These are phyloP conservation scores for Drosophila diplacantha DNA, from an alignment of 2,888 invertebrate genomes.

Conservation along the genomic window DNA sequence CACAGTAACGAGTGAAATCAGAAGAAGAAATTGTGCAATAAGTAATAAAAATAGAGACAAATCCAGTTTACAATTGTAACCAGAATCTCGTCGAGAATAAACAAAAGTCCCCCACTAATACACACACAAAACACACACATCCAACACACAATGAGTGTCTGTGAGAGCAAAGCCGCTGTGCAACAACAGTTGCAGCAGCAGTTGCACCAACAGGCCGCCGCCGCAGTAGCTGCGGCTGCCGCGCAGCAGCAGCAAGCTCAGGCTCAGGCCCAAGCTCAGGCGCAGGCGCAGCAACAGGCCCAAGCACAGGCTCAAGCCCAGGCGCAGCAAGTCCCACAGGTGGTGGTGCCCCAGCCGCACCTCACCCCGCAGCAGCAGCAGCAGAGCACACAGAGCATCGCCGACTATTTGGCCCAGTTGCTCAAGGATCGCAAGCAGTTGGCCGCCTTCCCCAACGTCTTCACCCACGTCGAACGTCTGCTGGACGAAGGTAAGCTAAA, in stretches of 20 bases:
- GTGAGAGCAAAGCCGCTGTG: conserved; percentile 77
- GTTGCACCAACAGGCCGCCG: conserved; percentile 67
- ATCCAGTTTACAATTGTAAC: conserved; percentile 37
- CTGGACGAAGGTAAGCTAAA: conserved; percentile 94
- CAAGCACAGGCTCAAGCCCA: conserved; percentile 49
- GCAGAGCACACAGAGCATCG: conserved; percentile 95
- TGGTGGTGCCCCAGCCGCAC: conserved; percentile 57
- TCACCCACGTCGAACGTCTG: conserved; percentile 98
- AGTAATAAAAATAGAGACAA: conserved; percentile 36
- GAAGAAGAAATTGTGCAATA: conserved; percentile 60
- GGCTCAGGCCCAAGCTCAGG: conserved; percentile 16
- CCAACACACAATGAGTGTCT: conserved; percentile 74
- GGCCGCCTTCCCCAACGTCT: conserved; percentile 99
- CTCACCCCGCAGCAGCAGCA: conserved; percentile 73
- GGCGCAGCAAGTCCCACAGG: conserved; percentile 58
- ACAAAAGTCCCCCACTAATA: conserved; percentile 49
- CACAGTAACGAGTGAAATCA: conserved; percentile 43
- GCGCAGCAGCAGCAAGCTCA: conserved; percentile 55
- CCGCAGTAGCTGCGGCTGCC: conserved; percentile 62
- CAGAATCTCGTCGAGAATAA: conserved; percentile 48
- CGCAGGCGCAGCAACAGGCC: conserved; percentile 44
- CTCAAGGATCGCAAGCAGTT: conserved; percentile 99
- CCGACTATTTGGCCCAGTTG: conserved; percentile 99
- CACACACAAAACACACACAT: conserved; percentile 33
- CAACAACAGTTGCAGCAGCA: conserved; percentile 67